Conservation (phyloP, 2,888 invertebrate genomes). For the Parapristionchus giblindavisi region DNA sequence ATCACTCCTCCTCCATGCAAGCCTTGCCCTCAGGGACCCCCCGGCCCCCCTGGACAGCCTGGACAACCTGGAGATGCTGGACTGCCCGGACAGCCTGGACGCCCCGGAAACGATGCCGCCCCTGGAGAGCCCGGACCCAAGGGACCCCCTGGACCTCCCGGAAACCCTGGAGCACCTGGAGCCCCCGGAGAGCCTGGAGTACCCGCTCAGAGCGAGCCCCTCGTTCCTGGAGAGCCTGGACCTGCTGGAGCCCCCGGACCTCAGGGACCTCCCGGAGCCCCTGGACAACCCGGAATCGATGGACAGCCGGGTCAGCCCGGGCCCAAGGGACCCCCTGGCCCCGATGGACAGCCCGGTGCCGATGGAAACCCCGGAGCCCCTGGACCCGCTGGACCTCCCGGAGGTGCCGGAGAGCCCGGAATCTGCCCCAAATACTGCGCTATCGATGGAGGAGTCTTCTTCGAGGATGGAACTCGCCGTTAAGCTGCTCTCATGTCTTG, state of each 20-base stretch:
- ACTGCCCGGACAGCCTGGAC: conserved; percentile 35
- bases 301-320: conserved; percentile 37
- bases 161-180: conserved; percentile 52
- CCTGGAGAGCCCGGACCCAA: conserved; percentile 54
- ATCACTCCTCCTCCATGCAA: conserved; percentile 41
- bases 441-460: conserved; percentile 60
- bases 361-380: conserved; percentile 43
- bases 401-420: conserved; percentile 41
- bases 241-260: conserved; percentile 38
- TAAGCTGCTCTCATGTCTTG: conserved; percentile 14
- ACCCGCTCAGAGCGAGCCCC: conserved; percentile 47
- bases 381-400: conserved; percentile 43
- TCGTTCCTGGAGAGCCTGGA: conserved; percentile 44
- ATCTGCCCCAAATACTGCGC: conserved; percentile 60
- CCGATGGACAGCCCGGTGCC: conserved; percentile 37
- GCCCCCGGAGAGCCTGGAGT: conserved; percentile 52
- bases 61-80: conserved; percentile 37
- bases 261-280: conserved; percentile 35
- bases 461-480: conserved; percentile 57
- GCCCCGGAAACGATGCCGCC: conserved; percentile 41
- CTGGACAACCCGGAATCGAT: conserved; percentile 35
- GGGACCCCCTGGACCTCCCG: conserved; percentile 49
- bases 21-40: conserved; percentile 37
- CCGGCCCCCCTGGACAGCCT: conserved; percentile 38
- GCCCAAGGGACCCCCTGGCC: conserved; percentile 39